These are phyloP conservation scores for Meteorus cinctellus DNA, from an alignment of 2,888 invertebrate genomes.

Conservation along the genomic window DNA sequence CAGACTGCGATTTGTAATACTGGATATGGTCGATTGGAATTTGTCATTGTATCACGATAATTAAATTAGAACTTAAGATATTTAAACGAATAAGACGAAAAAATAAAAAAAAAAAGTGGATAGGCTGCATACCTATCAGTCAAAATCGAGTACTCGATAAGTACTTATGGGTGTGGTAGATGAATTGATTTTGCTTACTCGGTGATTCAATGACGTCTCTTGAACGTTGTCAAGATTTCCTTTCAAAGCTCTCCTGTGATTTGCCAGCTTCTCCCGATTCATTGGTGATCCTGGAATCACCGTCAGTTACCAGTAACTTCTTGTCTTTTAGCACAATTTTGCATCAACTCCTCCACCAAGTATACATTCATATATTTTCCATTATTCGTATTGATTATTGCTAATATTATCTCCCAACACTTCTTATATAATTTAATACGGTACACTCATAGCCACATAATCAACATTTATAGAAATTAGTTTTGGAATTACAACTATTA, in stretches of 20 bases:
- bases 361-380: not conserved
- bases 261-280: conserved; percentile 88
- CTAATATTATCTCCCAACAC: not conserved
- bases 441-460: not conserved
- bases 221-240: conserved; percentile 81
- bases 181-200: conserved; percentile 78
- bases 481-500: not conserved
- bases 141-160: conserved; percentile 69
- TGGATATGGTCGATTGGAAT: not conserved
- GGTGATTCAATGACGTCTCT: conserved; percentile 84
- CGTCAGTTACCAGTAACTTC: conserved; percentile 4
- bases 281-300: conserved; percentile 82
- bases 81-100: conserved; percentile 36
- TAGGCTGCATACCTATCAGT: conserved; percentile 67
- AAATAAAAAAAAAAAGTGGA: conserved; percentile 45
- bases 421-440: not conserved
- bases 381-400: not conserved
- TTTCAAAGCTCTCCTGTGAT: conserved; percentile 80
- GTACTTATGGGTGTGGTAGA: conserved; percentile 69
- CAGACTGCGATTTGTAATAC: not conserved
- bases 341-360: not conserved
- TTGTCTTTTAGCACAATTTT: not conserved
- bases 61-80: conserved; percentile 12
- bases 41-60: conserved; percentile 13
- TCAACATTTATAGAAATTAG: not conserved